Evolutionary conservation across 1,140 invertebrate genomes (phyloP), one percentile per base, ranked within the genome.

Genomic region (Penaeus japonicus): DNA sequence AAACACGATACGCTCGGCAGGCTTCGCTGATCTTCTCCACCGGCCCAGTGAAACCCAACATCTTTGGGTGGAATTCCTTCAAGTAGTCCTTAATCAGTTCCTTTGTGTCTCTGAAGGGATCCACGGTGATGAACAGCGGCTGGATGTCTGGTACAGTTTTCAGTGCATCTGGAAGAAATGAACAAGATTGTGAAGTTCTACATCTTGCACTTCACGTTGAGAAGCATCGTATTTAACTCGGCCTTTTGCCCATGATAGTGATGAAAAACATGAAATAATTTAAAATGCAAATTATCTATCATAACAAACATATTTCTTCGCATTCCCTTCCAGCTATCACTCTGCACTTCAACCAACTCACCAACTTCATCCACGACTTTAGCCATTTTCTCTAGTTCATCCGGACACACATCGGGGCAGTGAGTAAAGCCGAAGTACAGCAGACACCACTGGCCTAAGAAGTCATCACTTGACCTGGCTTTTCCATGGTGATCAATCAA

Each of bases 361-460:
- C 98, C 97, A 91, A 99, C 94, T 86, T 93, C 94, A 91, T 99
- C 94, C 53, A 97, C 95, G 87, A 97, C 96, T 90, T 94, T 92
- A 4, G 96, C 94, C 94, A 99, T 95, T 94, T 99, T 99, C 92
- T 99, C 99, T 88, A 99, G 93, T 94, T 99, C 99, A 93, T 99
- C 99, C 0, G 99, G 99, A 93, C 99, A 99, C 90, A 99, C 96
- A 93, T 99, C 99, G 2, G 99, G 99, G 92, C 99, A 99, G 92
- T 99, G 98, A 0, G 98, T 99, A 92, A 99, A 99, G 55, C 99
- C 99, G 94, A 99, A 99, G 93, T 99, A 99, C 89, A 99, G 96
- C 20, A 99, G 92, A 18, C 98, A 78, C 99, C 99, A 99, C 92
- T 99, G 95, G 17, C 99, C 99, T 35, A 96, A 91, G 92, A 99